Conservation (phyloP, 2,113 vertebrate genomes). For the Psilopogon haemacephalus region DNA sequence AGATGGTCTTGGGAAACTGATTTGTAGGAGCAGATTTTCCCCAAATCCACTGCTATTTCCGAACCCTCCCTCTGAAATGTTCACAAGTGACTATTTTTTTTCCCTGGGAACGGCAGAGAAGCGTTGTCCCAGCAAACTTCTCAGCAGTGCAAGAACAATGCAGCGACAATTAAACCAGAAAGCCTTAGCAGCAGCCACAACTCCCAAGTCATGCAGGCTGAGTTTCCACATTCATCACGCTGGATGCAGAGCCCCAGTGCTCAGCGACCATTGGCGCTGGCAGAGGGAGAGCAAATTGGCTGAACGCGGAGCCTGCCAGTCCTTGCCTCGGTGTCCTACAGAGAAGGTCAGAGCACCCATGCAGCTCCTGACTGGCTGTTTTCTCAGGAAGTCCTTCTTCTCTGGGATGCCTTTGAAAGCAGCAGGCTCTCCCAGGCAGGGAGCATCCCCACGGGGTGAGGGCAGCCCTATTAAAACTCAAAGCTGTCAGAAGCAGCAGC, state of each 20-base stretch:
- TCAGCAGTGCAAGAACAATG: not conserved
- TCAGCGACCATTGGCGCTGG: not conserved
- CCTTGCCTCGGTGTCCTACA: not conserved
- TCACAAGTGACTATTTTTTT: not conserved
- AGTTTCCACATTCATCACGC: not conserved
- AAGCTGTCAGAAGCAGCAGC: not conserved
- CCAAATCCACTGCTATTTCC: constrained; percentile 19
- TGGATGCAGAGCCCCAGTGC: not conserved
- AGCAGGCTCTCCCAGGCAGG: not conserved
- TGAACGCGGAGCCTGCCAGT: not conserved
- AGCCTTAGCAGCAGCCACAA: not conserved
- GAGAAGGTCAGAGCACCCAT: not conserved
- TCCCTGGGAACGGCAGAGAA: not conserved
- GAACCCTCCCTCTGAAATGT: not conserved
- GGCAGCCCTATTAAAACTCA: not conserved
- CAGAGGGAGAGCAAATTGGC: not conserved
- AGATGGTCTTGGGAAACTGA: constrained; percentile 16
- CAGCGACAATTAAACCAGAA: not conserved
- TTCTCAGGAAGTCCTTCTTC: not conserved
- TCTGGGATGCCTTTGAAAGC: not conserved
- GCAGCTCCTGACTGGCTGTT: not conserved
- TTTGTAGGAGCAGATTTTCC: not conserved
- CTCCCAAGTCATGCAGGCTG: not conserved
- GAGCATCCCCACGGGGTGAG: not conserved
- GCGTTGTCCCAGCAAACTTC: constrained; percentile 11